A percentile compares a stretch with the other conserved stretches of the same genome.
These are phyloP conservation scores for Eurytoma californica DNA, from an alignment of 2,888 invertebrate genomes.

Conservation along the genomic window DNA sequence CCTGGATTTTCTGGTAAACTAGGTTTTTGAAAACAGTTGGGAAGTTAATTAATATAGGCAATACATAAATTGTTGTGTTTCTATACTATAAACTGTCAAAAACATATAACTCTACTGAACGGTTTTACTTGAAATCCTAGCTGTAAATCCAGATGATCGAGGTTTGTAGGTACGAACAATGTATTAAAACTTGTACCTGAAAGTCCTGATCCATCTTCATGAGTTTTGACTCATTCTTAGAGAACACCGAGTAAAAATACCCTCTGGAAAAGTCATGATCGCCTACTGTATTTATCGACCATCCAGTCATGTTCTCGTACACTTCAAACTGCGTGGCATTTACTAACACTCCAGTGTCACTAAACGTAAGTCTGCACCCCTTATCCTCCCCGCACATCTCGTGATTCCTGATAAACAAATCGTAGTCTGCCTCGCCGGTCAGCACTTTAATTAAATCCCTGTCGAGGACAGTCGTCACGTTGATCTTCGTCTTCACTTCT, in stretches of 20 bases:
- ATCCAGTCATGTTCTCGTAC: not conserved
- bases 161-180: not conserved
- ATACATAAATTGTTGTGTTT: too few species aligned
- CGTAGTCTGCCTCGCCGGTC: not conserved
- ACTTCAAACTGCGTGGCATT: too few species aligned
- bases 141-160: not conserved
- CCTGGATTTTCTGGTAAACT: not conserved
- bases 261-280: slow-evolving; percentile 21
- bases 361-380: too few species aligned
- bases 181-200: slow-evolving; percentile 5
- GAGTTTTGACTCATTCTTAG: not conserved
- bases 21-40: too few species aligned
- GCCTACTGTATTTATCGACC: slow-evolving; percentile 15
- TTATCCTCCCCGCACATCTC: not conserved
- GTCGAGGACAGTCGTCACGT: not conserved
- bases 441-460: too few species aligned
- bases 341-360: too few species aligned
- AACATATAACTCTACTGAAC: too few species aligned
- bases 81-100: too few species aligned
- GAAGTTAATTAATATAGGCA: too few species aligned
- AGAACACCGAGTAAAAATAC: slow-evolving; percentile 9
- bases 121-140: too few species aligned
- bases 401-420: slow-evolving; percentile 1
- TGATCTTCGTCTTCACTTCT: not conserved
- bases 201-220: slow-evolving; percentile 8